A percentile compares a stretch with the other conserved stretches of the same genome.
These are phyloP conservation scores for Leptothorax acervorum DNA, from an alignment of 2,888 invertebrate genomes.

Conservation along the genomic window DNA sequence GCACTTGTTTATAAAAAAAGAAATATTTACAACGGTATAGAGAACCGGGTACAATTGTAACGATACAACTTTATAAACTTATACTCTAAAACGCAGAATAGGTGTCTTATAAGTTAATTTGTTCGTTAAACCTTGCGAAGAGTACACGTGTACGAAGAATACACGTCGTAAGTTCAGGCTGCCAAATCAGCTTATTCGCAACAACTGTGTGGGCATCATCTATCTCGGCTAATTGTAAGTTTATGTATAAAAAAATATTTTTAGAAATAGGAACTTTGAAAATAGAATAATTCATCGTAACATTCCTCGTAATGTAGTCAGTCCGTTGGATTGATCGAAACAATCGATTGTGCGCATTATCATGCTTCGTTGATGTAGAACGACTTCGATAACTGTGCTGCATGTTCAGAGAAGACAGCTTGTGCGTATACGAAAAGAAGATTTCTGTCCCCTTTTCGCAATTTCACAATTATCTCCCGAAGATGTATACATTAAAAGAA, in stretches of 20 bases:
- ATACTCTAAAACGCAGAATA: background rate
- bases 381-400: conserved; percentile 5
- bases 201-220: background rate
- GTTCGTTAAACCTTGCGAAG: background rate
- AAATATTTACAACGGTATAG: conserved; percentile 46
- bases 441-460: background rate
- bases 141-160: background rate
- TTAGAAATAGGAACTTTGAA: conserved; percentile 50
- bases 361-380: background rate
- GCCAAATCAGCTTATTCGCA: conserved; percentile 15
- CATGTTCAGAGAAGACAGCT: conserved; percentile 5
- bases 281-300: conserved; percentile 32
- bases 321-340: conserved; percentile 23
- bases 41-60: background rate
- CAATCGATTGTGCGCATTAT: background rate
- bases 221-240: background rate
- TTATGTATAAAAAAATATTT: conserved; percentile 39
- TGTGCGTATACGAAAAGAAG: background rate
- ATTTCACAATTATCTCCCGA: background rate
- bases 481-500: background rate
- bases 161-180: background rate
- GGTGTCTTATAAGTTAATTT: conserved; percentile 30
- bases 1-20: conserved; percentile 29
- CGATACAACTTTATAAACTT: conserved; percentile 6
- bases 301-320: conserved; percentile 23